Evolutionary conservation across 1,140 invertebrate genomes (phyloP), one percentile per base, ranked within the genome.

Genomic region (Drosophila nebulosa): DNA sequence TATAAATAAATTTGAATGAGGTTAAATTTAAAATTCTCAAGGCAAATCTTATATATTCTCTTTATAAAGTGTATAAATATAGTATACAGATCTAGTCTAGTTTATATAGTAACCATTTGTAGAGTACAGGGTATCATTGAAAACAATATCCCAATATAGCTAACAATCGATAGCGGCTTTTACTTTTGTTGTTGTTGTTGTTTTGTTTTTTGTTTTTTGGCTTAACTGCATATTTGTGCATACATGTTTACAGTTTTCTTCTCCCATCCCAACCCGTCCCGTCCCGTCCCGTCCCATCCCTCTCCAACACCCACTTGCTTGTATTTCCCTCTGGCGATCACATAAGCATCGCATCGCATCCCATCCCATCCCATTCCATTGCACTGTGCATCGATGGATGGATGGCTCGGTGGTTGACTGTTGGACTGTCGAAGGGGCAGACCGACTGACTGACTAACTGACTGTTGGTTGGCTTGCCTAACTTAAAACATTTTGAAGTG

Each of bases 161-260:
- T 46, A 46, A 16, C 6, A 42, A 5, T 7, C 14, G 16, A 42
- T 85, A 71, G 83, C 78, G 81, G 81, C 81, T 88, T 88, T 88
- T 86, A 86, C 81, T 86, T 86, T 88, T 78, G 64, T 86, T 71
- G 39, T 46, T 46, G 39, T 39, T 39, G 36, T 42, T 32, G 12
- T 32, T 12, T 72, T 59, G 58, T 39, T 66, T 55, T 12, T 70
- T 56, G 16, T 42, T 46, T 42, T 36, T 55, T 64, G 64, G 16
- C 39, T 74, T 72, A 81, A 79, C 79, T 79, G 80, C 80, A 84
- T 84, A 80, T 80, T 80, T 86, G 77, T 76, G 65, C 39, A 46
- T 85, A 68, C 52, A 73, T 79, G 76, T 72, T 72, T 79, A 76
- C 69, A 72, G 68, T 72, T 52, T 21, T 16, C 51, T 56, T 27